Evolutionary conservation across 1,140 invertebrate genomes (phyloP), one percentile per base, ranked within the genome.

Genomic region (Drosophila tani): DNA sequence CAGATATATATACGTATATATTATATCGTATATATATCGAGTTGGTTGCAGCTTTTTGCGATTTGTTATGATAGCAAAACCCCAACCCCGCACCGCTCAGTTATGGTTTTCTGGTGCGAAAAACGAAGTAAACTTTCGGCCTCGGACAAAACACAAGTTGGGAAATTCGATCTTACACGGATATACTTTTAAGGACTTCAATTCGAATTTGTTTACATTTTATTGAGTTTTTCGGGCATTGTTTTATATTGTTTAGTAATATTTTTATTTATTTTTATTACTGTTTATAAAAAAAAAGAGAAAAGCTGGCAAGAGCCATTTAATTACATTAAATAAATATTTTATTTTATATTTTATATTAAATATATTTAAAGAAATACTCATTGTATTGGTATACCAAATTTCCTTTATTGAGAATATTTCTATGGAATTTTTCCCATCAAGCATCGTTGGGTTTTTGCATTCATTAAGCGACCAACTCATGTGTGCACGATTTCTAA

Each of bases 401-500:
- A n/a, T 65, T 24, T 24, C 5, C 17, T n/a, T 41, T 43, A 56
- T 38, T 38, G 62, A 35, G 35, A 24, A 64, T 40, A 40, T 50
- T 49, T 62, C n/a, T 2, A 21, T 46, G 8, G 2, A 19, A 5
- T 43, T 50, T 51, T 38, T n/a, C 21, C 19, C 2, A 32, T 24
- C 15, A 46, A 64, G 29, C 59, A 17, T 64, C 15, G 45, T 7
- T 68, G 35, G 59, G 17, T 49, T 27, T 59, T 56, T 84, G 82
- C 87, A 84, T 87, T 85, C 77, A 86, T 91, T 91, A 86, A 70
- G 60, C 55, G 66, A 84, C 75, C 85, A 81, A 90, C 82, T 91
- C 88, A 87, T 91, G 82, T 91, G 90, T 66, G 82, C 80, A 87
- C 40, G 81, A 50, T 87, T 91, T 91, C 90, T 82, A 91, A 91